Conservation (phyloP, 1,140 invertebrate genomes). For the Penaeus indicus region DNA sequence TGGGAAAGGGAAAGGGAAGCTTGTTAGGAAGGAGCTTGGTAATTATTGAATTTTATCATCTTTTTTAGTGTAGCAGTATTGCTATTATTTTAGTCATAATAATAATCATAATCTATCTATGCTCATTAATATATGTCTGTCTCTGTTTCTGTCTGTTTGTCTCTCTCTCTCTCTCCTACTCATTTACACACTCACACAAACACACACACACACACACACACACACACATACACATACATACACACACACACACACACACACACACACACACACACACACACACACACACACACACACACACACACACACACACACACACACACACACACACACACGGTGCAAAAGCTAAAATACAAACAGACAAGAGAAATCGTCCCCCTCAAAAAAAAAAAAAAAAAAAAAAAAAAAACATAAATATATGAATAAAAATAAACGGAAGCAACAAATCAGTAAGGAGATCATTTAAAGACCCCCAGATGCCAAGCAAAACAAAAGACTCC, state of each 20-base stretch:
- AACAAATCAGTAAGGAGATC: too few relatives aligned
- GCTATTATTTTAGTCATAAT: too few relatives aligned
- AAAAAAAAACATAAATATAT: too few relatives aligned
- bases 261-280: slow-evolving; percentile 30
- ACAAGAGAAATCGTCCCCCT: too few relatives aligned
- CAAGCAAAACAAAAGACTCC: too few relatives aligned
- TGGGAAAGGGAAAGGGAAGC: slow-evolving; percentile 70
- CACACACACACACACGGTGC: background rate
- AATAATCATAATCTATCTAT: too few relatives aligned
- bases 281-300: slow-evolving; percentile 1
- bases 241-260: background rate
- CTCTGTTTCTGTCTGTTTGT: slow-evolving; percentile 1
- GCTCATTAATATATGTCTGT: background rate
- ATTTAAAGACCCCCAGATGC: too few relatives aligned
- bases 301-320: slow-evolving; percentile 13
- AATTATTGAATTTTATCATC: background rate
- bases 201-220: background rate
- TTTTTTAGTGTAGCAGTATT: background rate
- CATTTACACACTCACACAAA: background rate
- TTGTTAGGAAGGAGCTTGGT: background rate
- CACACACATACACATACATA: too few relatives aligned
- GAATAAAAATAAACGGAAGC: too few relatives aligned
- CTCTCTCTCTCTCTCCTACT: slow-evolving; percentile 30
- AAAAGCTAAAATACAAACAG: background rate
- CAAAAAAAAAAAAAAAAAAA: too few relatives aligned